These are phyloP conservation scores for Onchidella celtica DNA, from an alignment of 2,888 invertebrate species.

Conservation along the genomic window DNA sequence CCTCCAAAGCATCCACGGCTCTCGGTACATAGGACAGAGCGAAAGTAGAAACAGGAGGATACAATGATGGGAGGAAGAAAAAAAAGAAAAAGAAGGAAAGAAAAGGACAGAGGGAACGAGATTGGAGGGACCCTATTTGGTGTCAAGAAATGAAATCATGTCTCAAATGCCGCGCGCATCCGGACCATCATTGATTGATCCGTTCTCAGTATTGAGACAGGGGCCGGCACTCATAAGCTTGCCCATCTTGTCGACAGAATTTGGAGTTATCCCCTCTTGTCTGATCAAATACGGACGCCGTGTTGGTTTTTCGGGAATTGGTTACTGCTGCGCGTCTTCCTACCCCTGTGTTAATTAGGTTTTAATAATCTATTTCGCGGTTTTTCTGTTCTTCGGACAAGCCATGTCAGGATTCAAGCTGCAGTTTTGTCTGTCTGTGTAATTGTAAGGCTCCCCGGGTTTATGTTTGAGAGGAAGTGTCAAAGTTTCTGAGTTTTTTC, in stretches of 20 bases:
- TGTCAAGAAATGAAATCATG: conserved; percentile 39
- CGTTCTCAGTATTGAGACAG: conserved; percentile 6
- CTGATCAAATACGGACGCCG: conserved; percentile 18
- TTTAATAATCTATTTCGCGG: conserved; percentile 9
- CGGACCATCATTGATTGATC: conserved; percentile 30
- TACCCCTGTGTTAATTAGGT: conserved; percentile 17
- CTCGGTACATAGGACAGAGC: no score
- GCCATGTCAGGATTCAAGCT: no score
- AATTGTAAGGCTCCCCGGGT: no score
- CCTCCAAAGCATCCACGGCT: no score
- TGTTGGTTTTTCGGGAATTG: neutral
- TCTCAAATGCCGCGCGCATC: conserved; percentile 16
- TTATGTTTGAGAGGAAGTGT: no score
- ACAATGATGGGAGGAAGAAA: no score
- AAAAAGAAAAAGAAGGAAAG: neutral
- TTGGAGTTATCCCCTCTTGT: conserved; percentile 15
- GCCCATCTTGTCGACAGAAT: conserved; percentile 30
- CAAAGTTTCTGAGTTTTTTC: neutral
- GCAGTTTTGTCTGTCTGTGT: no score
- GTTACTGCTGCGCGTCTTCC: neutral
- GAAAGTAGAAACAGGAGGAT: no score
- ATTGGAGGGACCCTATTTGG: neutral
- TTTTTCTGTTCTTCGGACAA: neutral
- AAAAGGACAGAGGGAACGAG: neutral
- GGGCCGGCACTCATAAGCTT: conserved; percentile 19